phyloP scores from a whole-genome alignment of 2,797 vertebrate species.

The Macrochelys suwanniensis region DNA sequence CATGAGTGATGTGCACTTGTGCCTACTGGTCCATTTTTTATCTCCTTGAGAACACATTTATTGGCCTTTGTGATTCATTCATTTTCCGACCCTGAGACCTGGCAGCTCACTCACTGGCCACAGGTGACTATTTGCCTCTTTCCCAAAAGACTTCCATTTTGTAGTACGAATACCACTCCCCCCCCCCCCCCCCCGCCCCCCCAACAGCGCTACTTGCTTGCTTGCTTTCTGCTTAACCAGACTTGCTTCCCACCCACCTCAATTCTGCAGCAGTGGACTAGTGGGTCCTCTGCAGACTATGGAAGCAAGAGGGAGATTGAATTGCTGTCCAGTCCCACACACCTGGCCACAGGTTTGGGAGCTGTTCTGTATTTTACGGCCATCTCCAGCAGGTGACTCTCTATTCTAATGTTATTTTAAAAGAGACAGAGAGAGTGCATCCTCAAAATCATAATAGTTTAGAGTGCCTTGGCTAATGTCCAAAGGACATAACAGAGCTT shows the following conservation, averaged over 20 bases:
- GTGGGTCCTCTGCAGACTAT: not conserved
- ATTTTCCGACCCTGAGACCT: not conserved
- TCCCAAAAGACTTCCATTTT: constrained; percentile 2
- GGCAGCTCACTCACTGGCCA: constrained; percentile 2
- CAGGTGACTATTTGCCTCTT: not conserved
- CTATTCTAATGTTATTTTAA: constrained; percentile 58
- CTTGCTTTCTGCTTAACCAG: not conserved
- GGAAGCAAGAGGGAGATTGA: not conserved
- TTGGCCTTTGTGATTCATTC: not conserved
- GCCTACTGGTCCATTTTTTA: not conserved
- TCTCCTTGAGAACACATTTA: not conserved
- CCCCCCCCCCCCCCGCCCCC: not conserved
- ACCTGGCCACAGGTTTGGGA: not conserved
- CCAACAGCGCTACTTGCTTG: not conserved
- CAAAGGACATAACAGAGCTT: constrained; percentile 50
- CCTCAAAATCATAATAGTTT: not conserved
- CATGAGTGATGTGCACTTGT: not conserved
- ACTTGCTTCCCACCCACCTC: constrained; percentile 9
- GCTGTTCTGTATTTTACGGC: not conserved
- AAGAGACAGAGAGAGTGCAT: constrained; percentile 37
- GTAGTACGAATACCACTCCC: not conserved
- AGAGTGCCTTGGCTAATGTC: constrained; percentile 44
- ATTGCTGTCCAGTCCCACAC: not conserved
- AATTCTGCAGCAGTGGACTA: constrained; percentile 4
- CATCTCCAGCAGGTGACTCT: not conserved